These are phyloP conservation scores for Phodopus roborovskii DNA, from an alignment of 2,113 vertebrate species.

Conservation along the genomic window DNA sequence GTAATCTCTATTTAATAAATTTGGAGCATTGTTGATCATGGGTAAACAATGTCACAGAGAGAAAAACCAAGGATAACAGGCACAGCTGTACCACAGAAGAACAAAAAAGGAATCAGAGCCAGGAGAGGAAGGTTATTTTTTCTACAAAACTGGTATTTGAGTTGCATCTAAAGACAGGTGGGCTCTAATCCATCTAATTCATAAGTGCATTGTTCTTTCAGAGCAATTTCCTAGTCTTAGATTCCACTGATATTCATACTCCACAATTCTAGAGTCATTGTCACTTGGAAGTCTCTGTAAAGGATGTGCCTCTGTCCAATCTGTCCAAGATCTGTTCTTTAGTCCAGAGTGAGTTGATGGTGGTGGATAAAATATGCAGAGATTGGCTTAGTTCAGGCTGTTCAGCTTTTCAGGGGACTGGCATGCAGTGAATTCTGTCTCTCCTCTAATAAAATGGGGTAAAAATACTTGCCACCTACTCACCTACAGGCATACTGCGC, in stretches of 20 bases:
- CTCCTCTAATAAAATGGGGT: constrained; percentile 52
- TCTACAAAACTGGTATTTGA: neutral
- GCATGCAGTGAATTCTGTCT: constrained; percentile 25
- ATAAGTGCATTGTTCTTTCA: constrained; percentile 20
- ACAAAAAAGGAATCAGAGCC: neutral
- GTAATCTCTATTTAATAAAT: neutral
- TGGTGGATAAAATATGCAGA: neutral
- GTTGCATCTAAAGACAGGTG: neutral
- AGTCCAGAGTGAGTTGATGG: neutral
- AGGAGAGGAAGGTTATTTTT: neutral
- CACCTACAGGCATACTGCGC: constrained; percentile 26
- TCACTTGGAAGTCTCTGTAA: constrained; percentile 17
- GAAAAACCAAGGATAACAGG: neutral
- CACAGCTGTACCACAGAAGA: neutral
- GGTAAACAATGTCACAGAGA: neutral
- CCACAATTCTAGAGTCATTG: neutral
- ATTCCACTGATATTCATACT: constrained; percentile 30
- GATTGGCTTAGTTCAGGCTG: neutral
- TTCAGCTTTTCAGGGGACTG: constrained; percentile 21
- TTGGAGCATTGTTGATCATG: neutral
- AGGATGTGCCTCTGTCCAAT: neutral
- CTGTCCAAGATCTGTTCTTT: neutral
- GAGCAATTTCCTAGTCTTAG: constrained; percentile 14
- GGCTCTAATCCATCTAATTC: neutral
- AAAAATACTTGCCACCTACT: constrained; percentile 75